These are phyloP conservation scores for Echeneis naucrates DNA, from an alignment of 2,797 vertebrate species.

Conservation along the genomic window DNA sequence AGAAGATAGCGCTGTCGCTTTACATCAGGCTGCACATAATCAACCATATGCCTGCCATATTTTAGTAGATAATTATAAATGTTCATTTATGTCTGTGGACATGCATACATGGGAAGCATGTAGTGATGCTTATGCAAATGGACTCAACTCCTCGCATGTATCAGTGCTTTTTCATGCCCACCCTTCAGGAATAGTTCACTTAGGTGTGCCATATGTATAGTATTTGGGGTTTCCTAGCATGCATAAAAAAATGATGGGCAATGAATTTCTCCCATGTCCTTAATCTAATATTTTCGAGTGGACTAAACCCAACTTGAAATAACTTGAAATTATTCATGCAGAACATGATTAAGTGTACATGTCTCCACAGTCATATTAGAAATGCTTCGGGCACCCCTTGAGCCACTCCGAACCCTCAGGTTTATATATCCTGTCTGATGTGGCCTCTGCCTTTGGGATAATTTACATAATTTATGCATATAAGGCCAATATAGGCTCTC, in stretches of 20 bases:
- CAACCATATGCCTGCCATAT: slow-evolving; percentile 31
- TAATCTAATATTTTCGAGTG: neutral
- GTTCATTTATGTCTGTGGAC: slow-evolving; percentile 9
- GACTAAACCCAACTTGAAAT: slow-evolving; percentile 1
- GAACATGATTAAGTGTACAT: slow-evolving; percentile 27
- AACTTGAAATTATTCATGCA: slow-evolving; percentile 13
- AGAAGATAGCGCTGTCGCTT: slow-evolving; percentile 74
- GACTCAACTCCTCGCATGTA: slow-evolving; percentile 22
- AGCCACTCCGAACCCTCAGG: slow-evolving; percentile 5
- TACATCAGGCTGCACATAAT: slow-evolving; percentile 15
- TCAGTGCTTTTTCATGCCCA: slow-evolving; percentile 20
- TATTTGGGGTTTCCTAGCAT: slow-evolving; percentile 4
- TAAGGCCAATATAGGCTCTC: slow-evolving; percentile 27
- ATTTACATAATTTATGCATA: slow-evolving; percentile 67
- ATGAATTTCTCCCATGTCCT: slow-evolving; percentile 7
- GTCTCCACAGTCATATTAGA: slow-evolving; percentile 22
- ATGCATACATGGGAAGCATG: neutral
- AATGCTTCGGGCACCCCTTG: slow-evolving; percentile 11
- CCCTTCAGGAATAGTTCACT: slow-evolving; percentile 18
- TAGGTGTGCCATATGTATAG: neutral
- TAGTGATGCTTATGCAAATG: slow-evolving; percentile 17
- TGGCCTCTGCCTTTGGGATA: slow-evolving; percentile 41
- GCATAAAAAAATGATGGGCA: slow-evolving; percentile 3
- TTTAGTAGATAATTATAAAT: slow-evolving; percentile 34
- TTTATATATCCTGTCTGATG: slow-evolving; percentile 63